Evolutionary conservation across 2,113 vertebrate species (phyloP).

Genomic region (Takifugu flavidus): DNA sequence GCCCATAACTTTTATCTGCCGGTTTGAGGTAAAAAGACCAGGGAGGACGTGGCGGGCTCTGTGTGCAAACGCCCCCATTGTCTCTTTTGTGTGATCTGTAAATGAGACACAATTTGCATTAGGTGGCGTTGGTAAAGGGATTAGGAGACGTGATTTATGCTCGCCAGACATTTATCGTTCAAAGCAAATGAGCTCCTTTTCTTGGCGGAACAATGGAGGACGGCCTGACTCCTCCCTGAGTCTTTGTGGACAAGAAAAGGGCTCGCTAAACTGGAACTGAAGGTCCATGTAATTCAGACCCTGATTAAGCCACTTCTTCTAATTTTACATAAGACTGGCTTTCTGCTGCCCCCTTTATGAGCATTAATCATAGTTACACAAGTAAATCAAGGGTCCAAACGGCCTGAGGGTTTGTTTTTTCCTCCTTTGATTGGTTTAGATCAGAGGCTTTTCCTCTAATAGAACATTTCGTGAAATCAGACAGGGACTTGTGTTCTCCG

Average conservation of each 20-base stretch:
- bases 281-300: constrained; percentile 71
- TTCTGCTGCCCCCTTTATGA: constrained; percentile 56
- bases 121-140: constrained; percentile 75
- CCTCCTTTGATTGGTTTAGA: constrained; percentile 15
- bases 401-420: constrained; percentile 18
- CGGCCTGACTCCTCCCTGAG: constrained; percentile 73
- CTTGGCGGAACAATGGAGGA: constrained; percentile 72
- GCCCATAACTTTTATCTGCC: constrained; percentile 22
- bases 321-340: constrained; percentile 69
- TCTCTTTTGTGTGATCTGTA: constrained; percentile 72
- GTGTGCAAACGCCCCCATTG: constrained; percentile 49
- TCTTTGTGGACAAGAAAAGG: constrained; percentile 71
- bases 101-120: constrained; percentile 76
- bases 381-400: constrained; percentile 53
- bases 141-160: constrained; percentile 77
- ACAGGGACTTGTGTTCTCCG: neutral
- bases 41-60: constrained; percentile 4
- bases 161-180: constrained; percentile 77
- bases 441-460: too few species aligned
- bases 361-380: constrained; percentile 55
- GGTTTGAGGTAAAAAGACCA: constrained; percentile 27
- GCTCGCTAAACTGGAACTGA: constrained; percentile 68
- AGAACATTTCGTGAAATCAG: neutral
- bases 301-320: constrained; percentile 68
- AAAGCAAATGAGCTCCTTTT: constrained; percentile 79